These are phyloP conservation scores for Acleris holmiana DNA, from an alignment of 2,888 invertebrate species.

Conservation along the genomic window DNA sequence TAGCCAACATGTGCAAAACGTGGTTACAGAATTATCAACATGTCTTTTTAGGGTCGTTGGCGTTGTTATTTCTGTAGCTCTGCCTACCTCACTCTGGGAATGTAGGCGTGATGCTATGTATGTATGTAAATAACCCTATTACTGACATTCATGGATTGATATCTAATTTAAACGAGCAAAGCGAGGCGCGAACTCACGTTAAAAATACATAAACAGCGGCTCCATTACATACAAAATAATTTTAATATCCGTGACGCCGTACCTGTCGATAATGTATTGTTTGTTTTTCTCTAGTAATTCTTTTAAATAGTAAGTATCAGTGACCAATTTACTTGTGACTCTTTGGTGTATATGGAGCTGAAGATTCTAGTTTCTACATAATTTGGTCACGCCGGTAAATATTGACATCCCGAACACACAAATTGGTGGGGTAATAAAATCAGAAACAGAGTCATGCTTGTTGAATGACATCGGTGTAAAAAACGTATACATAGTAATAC, in stretches of 20 bases:
- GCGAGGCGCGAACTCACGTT: neutral
- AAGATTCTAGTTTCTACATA: slow-evolving; percentile 1
- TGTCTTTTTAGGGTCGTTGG: too few relatives aligned
- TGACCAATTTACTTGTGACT: slow-evolving; percentile 12
- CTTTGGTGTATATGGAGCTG: neutral
- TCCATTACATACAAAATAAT: slow-evolving; percentile 12
- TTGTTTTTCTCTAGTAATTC: slow-evolving; percentile 22
- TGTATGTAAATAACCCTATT: too few relatives aligned
- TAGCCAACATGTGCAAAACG: too few relatives aligned
- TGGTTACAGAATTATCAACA: too few relatives aligned
- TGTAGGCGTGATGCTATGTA: too few relatives aligned
- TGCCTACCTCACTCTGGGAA: too few relatives aligned
- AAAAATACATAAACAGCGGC: slow-evolving; percentile 11
- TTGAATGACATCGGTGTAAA: slow-evolving; percentile 31
- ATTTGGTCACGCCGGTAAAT: slow-evolving; percentile 20
- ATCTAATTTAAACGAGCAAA: neutral
- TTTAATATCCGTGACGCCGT: slow-evolving; percentile 23
- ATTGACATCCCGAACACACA: slow-evolving; percentile 29
- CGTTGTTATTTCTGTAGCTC: too few relatives aligned
- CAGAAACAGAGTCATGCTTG: slow-evolving; percentile 32
- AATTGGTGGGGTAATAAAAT: slow-evolving; percentile 37
- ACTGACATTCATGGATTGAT: neutral
- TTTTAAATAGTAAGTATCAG: slow-evolving; percentile 12
- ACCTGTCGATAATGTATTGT: slow-evolving; percentile 11
- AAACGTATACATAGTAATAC: slow-evolving; percentile 19